Evolutionary conservation across 2,797 vertebrate species (phyloP).

Genomic region (Ambastaia sidthimunki): DNA sequence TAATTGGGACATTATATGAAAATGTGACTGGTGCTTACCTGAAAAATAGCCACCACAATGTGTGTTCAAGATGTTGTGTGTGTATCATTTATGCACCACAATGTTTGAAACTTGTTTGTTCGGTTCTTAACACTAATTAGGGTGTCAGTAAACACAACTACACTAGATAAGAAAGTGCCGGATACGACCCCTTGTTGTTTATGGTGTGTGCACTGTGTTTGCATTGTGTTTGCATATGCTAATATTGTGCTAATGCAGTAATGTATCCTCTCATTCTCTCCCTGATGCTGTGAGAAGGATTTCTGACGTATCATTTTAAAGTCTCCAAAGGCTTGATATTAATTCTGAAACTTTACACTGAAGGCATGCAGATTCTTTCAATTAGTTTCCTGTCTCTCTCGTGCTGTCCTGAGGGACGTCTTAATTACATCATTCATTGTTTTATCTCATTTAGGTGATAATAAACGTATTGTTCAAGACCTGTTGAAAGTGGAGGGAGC

Average conservation of each 20-base stretch:
- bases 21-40: too few relatives aligned
- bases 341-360: slow-evolving; percentile 55
- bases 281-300: slow-evolving; percentile 11
- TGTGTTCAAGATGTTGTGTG: too few relatives aligned
- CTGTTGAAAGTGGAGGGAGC: slow-evolving; percentile 28
- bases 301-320: slow-evolving; percentile 31
- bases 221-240: not conserved
- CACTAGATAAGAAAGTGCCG: not conserved
- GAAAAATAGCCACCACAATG: too few relatives aligned
- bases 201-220: not conserved
- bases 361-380: slow-evolving; percentile 61
- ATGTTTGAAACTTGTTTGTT: slow-evolving; percentile 10
- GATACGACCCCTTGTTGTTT: slow-evolving; percentile 4
- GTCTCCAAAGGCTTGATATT: slow-evolving; percentile 25
- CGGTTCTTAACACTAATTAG: not conserved
- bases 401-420: slow-evolving; percentile 36
- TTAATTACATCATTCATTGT: slow-evolving; percentile 61
- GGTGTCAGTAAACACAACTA: not conserved
- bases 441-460: slow-evolving; percentile 53
- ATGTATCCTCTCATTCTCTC: slow-evolving; percentile 2
- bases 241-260: slow-evolving; percentile 8
- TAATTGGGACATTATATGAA: too few relatives aligned
- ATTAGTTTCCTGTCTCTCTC: slow-evolving; percentile 17
- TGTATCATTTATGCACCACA: not conserved
- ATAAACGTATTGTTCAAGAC: slow-evolving; percentile 53